A percentile compares a stretch with the other conserved stretches of the same genome.
Conservation (phyloP, 2,797 vertebrate species). For the Petrocephalus sullivani region DNA sequence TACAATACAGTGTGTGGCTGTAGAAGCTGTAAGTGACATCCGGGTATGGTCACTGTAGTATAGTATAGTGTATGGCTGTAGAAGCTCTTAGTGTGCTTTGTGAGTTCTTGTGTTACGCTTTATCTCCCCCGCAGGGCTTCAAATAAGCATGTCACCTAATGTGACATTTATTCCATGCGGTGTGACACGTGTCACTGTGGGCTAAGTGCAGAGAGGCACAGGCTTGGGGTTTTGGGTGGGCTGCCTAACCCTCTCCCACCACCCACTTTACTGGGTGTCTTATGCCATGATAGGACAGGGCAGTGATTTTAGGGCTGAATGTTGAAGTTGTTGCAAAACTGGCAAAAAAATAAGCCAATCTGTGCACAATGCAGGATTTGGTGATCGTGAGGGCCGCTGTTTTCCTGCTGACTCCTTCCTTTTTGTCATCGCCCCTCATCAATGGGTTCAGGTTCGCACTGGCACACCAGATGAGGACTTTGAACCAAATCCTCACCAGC, state of each 20-base stretch:
- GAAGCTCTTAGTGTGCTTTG: neutral
- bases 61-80: neutral
- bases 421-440: neutral
- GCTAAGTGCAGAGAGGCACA: conserved; percentile 48
- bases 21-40: too few species aligned
- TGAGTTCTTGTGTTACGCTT: conserved; percentile 33
- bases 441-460: neutral
- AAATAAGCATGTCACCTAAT: conserved; percentile 53
- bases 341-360: neutral
- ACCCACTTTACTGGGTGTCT: conserved; percentile 53
- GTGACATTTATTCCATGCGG: conserved; percentile 60
- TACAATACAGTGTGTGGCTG: too few species aligned
- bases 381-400: neutral
- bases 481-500: neutral
- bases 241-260: conserved; percentile 53
- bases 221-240: conserved; percentile 41
- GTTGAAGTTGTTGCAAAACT: neutral
- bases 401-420: neutral
- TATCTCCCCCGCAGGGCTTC: conserved; percentile 58
- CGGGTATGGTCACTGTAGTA: neutral
- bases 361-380: neutral
- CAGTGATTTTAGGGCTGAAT: neutral
- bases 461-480: neutral
- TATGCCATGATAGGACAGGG: conserved; percentile 47
- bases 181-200: conserved; percentile 45